A percentile compares a stretch with the other conserved stretches of the same genome.
These are phyloP conservation scores for Manis crassicaudata DNA, from an alignment of 2,797 vertebrate genomes.

Conservation along the genomic window DNA sequence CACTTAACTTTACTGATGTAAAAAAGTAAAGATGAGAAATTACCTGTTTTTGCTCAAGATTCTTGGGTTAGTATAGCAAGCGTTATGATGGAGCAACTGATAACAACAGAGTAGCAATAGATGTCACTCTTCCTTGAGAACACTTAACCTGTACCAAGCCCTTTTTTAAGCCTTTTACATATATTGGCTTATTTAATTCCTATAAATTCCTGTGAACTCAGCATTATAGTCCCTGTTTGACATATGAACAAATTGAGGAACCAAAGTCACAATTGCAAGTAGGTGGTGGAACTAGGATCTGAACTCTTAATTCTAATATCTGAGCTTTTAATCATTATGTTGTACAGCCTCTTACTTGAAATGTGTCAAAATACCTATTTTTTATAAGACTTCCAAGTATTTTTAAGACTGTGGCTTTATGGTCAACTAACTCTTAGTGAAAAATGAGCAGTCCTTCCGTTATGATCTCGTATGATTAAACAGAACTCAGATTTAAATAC, in stretches of 20 bases:
- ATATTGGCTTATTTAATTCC: not conserved
- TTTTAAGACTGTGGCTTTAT: not conserved
- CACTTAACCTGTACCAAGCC: not conserved
- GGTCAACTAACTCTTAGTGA: constrained; percentile 1
- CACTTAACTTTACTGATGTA: not conserved
- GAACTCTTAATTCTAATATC: not conserved
- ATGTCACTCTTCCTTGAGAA: not conserved
- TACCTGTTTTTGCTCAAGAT: not conserved
- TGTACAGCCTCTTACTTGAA: not conserved
- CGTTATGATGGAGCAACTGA: not conserved
- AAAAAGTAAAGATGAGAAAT: not conserved
- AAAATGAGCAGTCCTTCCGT: not conserved
- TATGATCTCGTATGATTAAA: not conserved
- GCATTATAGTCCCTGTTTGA: not conserved
- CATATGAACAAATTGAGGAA: not conserved
- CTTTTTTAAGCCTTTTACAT: not conserved
- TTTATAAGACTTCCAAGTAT: not conserved
- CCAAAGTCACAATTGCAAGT: not conserved
- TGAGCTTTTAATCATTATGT: not conserved
- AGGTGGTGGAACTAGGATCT: not conserved
- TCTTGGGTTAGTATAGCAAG: not conserved
- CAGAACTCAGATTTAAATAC: constrained; percentile 15
- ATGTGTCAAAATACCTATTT: not conserved
- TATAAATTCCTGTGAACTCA: not conserved
- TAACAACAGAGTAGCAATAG: not conserved